Percentiles rank a stretch among this genome's conserved stretches.
Conservation (phyloP, 2,888 invertebrate species). For the Pammene fasciana region DNA sequence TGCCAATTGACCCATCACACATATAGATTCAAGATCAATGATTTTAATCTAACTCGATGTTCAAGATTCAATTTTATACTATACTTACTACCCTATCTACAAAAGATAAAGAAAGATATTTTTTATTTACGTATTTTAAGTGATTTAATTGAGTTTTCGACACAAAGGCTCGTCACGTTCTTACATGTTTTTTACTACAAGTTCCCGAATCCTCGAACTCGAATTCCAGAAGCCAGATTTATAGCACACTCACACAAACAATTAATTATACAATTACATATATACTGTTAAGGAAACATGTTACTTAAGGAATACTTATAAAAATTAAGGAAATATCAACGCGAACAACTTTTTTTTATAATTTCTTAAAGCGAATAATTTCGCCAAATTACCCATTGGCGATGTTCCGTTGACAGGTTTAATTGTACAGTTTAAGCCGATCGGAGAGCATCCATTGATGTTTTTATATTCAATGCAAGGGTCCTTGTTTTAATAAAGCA, state of each 20-base stretch:
- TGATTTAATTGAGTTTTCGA: too few relatives aligned
- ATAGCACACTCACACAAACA: conserved; percentile 8
- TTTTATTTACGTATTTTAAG: too few relatives aligned
- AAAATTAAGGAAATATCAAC: conserved; percentile 36
- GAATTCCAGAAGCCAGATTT: background rate
- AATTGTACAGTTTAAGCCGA: conserved; percentile 7
- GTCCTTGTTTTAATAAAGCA: background rate
- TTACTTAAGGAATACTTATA: conserved; percentile 37
- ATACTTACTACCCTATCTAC: too few relatives aligned
- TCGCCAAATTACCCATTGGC: conserved; percentile 35
- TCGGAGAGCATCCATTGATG: conserved; percentile 8
- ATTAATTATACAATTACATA: conserved; percentile 39
- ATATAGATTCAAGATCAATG: too few relatives aligned
- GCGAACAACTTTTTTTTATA: conserved; percentile 25
- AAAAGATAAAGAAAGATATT: too few relatives aligned
- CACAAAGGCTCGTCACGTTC: background rate
- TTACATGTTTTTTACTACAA: background rate
- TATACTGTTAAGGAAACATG: conserved; percentile 30
- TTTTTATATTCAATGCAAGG: background rate
- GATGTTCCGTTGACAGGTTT: conserved; percentile 25
- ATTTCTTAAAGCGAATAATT: conserved; percentile 14
- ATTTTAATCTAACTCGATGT: too few relatives aligned
- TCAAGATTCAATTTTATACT: too few relatives aligned
- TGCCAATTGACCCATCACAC: too few relatives aligned
- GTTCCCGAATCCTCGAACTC: background rate